Percentiles rank a stretch among this genome's conserved stretches.
Evolutionary conservation across 2,888 invertebrate genomes (phyloP).

Genomic region (Ectemnius continuus): DNA sequence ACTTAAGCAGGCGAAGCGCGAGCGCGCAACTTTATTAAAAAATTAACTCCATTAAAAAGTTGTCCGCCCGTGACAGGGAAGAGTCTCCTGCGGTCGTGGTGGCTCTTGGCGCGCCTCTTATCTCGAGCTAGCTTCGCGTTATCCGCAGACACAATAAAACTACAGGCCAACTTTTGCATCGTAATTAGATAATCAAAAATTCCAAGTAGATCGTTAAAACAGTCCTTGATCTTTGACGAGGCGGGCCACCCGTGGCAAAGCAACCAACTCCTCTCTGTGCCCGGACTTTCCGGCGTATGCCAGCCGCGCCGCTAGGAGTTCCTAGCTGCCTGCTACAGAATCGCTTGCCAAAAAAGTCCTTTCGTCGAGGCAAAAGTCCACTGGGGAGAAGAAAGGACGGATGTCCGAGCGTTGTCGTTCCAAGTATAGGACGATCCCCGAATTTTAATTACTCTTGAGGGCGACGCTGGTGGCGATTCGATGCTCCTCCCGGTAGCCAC

Average conservation of each 20-base stretch:
- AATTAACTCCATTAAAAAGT: slow-evolving; percentile 52
- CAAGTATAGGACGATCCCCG: not conserved
- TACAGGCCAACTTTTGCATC: not conserved
- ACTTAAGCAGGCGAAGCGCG: slow-evolving; percentile 22
- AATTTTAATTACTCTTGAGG: slow-evolving; percentile 37
- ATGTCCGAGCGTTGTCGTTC: not conserved
- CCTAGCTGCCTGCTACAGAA: not conserved
- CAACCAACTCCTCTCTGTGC: no score
- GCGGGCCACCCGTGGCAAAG: not conserved
- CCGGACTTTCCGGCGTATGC: not conserved
- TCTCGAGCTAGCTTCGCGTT: slow-evolving; percentile 8
- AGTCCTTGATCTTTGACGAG: not conserved
- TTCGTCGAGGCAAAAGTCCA: not conserved
- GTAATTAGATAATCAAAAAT: slow-evolving; percentile 10
- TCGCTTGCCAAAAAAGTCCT: not conserved
- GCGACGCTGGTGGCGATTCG: slow-evolving; percentile 5
- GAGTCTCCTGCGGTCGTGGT: slow-evolving; percentile 13
- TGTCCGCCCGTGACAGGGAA: slow-evolving; percentile 25
- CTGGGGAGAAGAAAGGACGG: slow-evolving; percentile 4
- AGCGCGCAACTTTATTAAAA: slow-evolving; percentile 41
- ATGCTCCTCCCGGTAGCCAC: not conserved
- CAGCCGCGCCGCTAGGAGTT: not conserved
- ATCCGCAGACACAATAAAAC: slow-evolving; percentile 5
- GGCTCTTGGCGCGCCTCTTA: slow-evolving; percentile 1
- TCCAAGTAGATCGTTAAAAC: slow-evolving; percentile 7